Evolutionary conservation across 2,888 invertebrate genomes (phyloP), one percentile per base, ranked within the genome.

Genomic region (Scrobipalpa atriplicella): DNA sequence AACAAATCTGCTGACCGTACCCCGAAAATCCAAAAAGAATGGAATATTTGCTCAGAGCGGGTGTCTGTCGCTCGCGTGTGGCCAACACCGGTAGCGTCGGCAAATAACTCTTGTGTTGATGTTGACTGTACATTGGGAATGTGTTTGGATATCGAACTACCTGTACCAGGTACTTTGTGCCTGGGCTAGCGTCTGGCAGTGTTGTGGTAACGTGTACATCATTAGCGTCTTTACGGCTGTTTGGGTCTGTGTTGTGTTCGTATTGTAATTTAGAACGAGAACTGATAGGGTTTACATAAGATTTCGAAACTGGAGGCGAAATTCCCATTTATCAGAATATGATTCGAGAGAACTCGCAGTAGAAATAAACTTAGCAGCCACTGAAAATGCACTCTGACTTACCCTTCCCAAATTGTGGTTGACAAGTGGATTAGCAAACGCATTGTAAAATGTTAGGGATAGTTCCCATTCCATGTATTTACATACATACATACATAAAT

Each of bases 61-160:
- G 73, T 75, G 51, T 61, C 52, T 75, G 51, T 54, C 56, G 79
- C 82, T 82, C 82, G 90, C 87, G 90, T 90, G 92, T 89, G 92
- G 90, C 82, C 89, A 90, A 91, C 90, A 90, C 92, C 89, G 85
- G 92, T 92, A 92, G 92, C 91, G 80, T 83, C 79, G 76, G 84
- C 86, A 91, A 92, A 92, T 85, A 92, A 63, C 70, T 73, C 29
- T 29, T 29, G 29, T 29, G 29, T 29, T 29, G 29, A 75, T 89
- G 87, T 90, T 90, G 89, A 89, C 88, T 79, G 82, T 82, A 81
- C 82, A 81, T 78, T 80, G 78, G 77, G 73, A 76, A 84, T 84
- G 86, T 90, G 86, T 91, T 90, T 90, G 87, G 79, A 74, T 77
- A 78, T 74, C 72, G 76, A 73, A 73, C 83, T 87, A 86, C 86